phyloP scores from a whole-genome alignment of 2,113 vertebrate species.

The Piprites chloris region DNA sequence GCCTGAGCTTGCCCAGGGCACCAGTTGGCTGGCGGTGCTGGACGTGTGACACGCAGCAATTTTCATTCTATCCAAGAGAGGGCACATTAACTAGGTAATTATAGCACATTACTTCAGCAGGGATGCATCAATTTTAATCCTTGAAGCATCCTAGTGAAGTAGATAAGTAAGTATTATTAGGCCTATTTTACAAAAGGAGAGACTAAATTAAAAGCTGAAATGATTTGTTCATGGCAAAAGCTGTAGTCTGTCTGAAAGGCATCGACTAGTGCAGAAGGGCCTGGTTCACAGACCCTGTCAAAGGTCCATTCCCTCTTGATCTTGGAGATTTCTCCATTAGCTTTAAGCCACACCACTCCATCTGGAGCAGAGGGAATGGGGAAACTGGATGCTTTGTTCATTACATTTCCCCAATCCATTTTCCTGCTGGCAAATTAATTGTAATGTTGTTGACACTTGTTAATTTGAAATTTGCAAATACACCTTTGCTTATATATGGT shows the following conservation, averaged over 20 bases:
- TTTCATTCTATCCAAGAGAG: slow-evolving; percentile 33
- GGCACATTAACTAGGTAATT: slow-evolving; percentile 59
- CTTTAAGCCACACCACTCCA: neutral
- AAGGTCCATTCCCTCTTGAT: neutral
- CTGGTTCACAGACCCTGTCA: neutral
- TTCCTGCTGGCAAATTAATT: neutral
- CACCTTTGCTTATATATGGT: neutral
- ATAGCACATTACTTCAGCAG: slow-evolving; percentile 44
- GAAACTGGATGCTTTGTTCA: neutral
- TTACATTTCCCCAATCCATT: neutral
- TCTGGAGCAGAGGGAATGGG: neutral
- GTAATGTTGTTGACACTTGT: neutral
- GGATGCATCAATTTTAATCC: slow-evolving; percentile 42
- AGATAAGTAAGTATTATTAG: slow-evolving; percentile 50
- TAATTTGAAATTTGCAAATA: neutral
- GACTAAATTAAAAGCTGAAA: slow-evolving; percentile 26
- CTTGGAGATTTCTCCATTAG: neutral
- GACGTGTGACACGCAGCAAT: neutral
- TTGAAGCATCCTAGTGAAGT: slow-evolving; percentile 35
- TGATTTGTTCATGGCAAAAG: neutral
- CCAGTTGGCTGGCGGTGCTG: accelerated
- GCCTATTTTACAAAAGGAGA: slow-evolving; percentile 20
- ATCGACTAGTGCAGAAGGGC: neutral
- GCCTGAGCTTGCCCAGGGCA: neutral
- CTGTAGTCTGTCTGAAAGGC: neutral